Conservation (phyloP, 2,888 invertebrate species). For the Polyploca ridens region DNA sequence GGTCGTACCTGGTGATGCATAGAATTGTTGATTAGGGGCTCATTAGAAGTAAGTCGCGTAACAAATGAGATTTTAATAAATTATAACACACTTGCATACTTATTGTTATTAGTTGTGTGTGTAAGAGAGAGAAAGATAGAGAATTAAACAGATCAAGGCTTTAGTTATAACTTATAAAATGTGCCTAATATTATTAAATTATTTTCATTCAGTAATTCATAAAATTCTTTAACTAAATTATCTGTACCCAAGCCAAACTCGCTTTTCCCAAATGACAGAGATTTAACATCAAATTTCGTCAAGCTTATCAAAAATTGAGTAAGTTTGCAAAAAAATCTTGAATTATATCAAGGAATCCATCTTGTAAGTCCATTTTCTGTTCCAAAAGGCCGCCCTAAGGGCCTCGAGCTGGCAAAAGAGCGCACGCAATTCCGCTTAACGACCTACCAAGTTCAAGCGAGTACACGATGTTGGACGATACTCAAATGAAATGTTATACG, state of each 20-base stretch:
- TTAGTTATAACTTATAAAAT: no score
- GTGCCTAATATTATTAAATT: no score
- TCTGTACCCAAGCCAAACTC: no score
- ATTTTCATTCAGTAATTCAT: no score
- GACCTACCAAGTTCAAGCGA: neutral
- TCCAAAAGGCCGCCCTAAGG: constrained; percentile 16
- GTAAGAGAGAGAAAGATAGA: neutral
- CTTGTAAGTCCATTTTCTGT: constrained; percentile 15
- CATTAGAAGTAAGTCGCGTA: neutral
- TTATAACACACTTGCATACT: no score
- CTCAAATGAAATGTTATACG: neutral
- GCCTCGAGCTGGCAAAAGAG: constrained; percentile 14
- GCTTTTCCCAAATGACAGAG: no score
- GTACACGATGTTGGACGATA: neutral
- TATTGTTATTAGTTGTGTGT: neutral
- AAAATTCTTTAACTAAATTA: no score
- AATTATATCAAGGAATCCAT: constrained; percentile 3
- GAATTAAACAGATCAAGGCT: no score
- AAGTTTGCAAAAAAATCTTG: neutral
- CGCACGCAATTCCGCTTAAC: constrained; percentile 14
- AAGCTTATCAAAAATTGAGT: neutral
- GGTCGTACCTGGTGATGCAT: neutral
- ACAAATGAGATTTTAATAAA: neutral
- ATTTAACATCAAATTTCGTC: neutral
- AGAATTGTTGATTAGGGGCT: neutral